These are phyloP conservation scores for Chironex yamaguchii DNA, from an alignment of 30 jellyfish, hydroid and myxozoan genomes.

Conservation along the genomic window DNA sequence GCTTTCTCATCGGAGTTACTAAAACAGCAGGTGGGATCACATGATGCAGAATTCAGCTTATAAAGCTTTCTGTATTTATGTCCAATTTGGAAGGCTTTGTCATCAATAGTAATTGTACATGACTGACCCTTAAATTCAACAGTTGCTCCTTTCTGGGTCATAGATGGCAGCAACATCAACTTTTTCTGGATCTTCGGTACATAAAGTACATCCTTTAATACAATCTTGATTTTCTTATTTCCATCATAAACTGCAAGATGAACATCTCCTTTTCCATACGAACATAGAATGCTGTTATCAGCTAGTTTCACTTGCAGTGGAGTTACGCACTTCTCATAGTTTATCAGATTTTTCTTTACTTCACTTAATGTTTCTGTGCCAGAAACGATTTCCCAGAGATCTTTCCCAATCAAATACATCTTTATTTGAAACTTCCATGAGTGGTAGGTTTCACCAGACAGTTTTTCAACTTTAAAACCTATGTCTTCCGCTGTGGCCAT, in stretches of 20 bases:
- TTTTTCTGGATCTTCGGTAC: constrained; percentile 51
- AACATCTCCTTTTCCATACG: constrained; percentile 57
- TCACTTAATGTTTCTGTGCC: constrained; percentile 28
- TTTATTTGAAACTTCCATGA: constrained; percentile 52
- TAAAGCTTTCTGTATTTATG: constrained; percentile 42
- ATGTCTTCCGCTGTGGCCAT: constrained; percentile 8
- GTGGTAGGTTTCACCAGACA: constrained; percentile 36
- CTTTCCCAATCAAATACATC: constrained; percentile 45
- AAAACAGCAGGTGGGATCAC: neutral
- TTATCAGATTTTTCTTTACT: too few species aligned
- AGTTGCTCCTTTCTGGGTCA: constrained; percentile 33
- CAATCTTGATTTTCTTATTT: neutral
- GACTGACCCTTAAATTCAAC: constrained; percentile 47
- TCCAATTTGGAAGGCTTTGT: constrained; percentile 15
- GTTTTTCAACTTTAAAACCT: constrained; percentile 40
- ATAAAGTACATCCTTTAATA: constrained; percentile 39
- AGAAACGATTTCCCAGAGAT: constrained; percentile 53
- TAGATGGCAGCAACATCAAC: constrained; percentile 14
- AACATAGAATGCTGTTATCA: constrained; percentile 12
- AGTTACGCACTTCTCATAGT: too few species aligned
- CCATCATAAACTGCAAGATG: constrained; percentile 19
- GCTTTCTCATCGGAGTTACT: neutral
- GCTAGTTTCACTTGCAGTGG: constrained; percentile 45
- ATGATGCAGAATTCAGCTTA: constrained; percentile 33
- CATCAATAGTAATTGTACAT: constrained; percentile 40